Percentiles rank a stretch among this genome's conserved stretches.
Conservation (phyloP, 2,888 invertebrate genomes). For the Chaetoderma sp. region DNA sequence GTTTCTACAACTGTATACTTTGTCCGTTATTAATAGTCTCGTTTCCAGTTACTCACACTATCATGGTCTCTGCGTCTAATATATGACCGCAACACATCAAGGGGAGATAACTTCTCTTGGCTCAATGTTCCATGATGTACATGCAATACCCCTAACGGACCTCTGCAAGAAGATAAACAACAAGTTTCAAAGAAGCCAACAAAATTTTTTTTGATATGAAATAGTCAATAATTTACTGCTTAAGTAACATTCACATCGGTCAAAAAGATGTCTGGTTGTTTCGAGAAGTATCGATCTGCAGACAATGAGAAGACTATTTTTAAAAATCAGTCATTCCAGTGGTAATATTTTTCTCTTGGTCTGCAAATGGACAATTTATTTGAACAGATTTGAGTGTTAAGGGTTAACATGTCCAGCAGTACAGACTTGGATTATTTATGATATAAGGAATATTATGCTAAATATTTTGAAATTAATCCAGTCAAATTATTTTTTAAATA, state of each 20-base stretch:
- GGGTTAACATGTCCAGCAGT: no score
- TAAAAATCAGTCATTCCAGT: neutral
- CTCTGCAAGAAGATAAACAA: constrained; percentile 74
- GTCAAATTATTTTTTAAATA: no score
- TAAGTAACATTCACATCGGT: no score
- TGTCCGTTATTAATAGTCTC: no score
- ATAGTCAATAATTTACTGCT: no score
- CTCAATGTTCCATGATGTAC: constrained; percentile 63
- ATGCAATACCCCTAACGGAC: constrained; percentile 62
- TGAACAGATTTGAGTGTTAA: no score
- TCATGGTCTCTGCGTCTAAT: constrained; percentile 77
- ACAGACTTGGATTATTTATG: no score
- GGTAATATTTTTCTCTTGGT: neutral
- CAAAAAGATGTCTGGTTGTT: neutral
- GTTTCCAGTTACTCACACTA: no score
- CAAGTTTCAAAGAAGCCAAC: neutral
- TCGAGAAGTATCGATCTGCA: neutral
- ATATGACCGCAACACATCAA: constrained; percentile 77
- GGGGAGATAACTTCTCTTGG: constrained; percentile 73
- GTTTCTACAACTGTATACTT: no score
- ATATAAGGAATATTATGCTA: no score
- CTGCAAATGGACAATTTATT: neutral
- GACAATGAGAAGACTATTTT: neutral
- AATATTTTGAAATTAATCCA: no score
- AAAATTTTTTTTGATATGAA: neutral